Evolutionary conservation across 2,888 invertebrate genomes (phyloP).

Genomic region (Mantis religiosa): DNA sequence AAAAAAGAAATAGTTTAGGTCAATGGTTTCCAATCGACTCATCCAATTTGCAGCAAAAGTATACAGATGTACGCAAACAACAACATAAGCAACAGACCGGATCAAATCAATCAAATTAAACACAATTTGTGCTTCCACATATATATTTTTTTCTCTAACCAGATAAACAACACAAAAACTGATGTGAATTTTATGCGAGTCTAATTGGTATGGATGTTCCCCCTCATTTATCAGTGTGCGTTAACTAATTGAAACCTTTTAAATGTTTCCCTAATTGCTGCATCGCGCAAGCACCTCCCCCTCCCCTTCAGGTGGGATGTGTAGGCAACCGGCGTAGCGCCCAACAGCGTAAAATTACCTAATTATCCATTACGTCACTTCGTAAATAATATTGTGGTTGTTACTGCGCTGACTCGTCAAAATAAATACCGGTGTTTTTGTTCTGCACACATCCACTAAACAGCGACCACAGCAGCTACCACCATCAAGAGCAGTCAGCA

Average conservation of each 20-base stretch:
- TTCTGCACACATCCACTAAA: background rate
- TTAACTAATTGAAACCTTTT: constrained; percentile 21
- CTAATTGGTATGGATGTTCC: constrained; percentile 13
- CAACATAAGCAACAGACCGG: background rate
- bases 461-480: background rate
- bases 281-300: background rate
- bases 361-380: constrained; percentile 29
- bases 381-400: constrained; percentile 15
- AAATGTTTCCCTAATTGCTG: constrained; percentile 10
- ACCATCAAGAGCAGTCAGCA: background rate
- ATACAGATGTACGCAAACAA: background rate
- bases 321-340: background rate
- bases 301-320: background rate
- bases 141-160: background rate
- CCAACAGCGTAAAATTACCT: constrained; percentile 28
- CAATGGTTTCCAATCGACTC: constrained; percentile 20
- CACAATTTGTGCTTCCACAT: constrained; percentile 15
- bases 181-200: background rate
- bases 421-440: background rate
- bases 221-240: background rate
- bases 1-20: constrained; percentile 8
- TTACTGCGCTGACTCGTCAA: background rate
- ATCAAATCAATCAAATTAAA: constrained; percentile 22
- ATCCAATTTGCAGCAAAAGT: constrained; percentile 8
- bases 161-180: constrained; percentile 10